phyloP scores from a whole-genome alignment of 2,113 vertebrate genomes.

The Odocoileus hemionus region DNA sequence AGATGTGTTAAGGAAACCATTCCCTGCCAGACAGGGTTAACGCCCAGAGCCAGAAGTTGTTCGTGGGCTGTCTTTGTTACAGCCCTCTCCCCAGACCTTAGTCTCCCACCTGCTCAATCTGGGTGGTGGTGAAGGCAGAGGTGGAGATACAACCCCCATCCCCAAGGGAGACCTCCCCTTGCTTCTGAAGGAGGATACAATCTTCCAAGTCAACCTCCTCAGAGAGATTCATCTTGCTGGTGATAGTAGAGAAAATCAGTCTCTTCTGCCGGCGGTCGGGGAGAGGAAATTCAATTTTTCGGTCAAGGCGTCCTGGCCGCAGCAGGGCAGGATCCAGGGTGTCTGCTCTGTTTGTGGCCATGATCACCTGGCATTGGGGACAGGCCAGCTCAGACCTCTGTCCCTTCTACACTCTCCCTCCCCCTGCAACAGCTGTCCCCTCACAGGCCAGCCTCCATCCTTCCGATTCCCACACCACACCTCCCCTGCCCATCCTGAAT shows the following conservation, averaged over 20 bases:
- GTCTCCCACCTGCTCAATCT: background rate
- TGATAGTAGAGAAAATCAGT: slow-evolving; percentile 95
- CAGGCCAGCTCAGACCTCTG: background rate
- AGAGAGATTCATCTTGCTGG: slow-evolving; percentile 96
- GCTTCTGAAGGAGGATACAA: slow-evolving; percentile 86
- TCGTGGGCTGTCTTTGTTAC: background rate
- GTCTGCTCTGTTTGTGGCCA: slow-evolving; percentile 96
- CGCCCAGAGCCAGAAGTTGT: background rate
- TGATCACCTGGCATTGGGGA: slow-evolving; percentile 86
- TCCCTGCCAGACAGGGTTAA: background rate
- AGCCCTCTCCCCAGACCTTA: background rate
- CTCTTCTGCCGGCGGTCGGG: slow-evolving; percentile 95
- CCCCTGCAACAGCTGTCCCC: background rate
- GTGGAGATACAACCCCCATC: background rate
- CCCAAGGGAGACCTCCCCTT: background rate
- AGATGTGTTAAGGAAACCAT: slow-evolving; percentile 78
- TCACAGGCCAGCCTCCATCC: background rate
- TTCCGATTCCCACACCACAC: background rate
- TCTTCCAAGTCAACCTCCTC: slow-evolving; percentile 97
- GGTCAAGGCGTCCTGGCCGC: slow-evolving; percentile 90
- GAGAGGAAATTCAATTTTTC: slow-evolving; percentile 95
- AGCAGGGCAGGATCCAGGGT: slow-evolving; percentile 93
- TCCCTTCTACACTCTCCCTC: background rate
- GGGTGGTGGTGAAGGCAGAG: background rate
- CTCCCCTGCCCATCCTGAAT: background rate